Evolutionary conservation across 2,797 vertebrate genomes (phyloP), one percentile per base, ranked within the genome.

Genomic region (Tinamus major): DNA sequence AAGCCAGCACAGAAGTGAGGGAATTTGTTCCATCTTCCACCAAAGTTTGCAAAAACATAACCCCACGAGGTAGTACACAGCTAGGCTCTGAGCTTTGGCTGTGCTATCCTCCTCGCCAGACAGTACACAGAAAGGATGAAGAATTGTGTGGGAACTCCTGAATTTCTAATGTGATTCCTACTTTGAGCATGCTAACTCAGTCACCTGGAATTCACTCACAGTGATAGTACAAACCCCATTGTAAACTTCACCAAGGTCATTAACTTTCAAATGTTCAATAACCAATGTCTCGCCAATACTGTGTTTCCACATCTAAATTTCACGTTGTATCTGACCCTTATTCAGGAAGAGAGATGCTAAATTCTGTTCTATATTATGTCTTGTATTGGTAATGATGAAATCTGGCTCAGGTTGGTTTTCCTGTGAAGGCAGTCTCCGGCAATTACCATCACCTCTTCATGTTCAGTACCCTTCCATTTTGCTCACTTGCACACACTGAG

Each of bases 211-310:
- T 53, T 14, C 24, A 33, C 33, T 8, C 20, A 77, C 44, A 79
- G 19, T 12, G 56, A 65, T 1, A 0, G 18, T 58, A 42, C 21
- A 23, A 68, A 63, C 26, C 6, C 13, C 23, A 1, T 3, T 31
- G 3, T 49, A 42, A 17, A n/a, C 84, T 79, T 56, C 29, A 69
- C 31, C 6, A 20, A 39, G 15, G 8, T n/a, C 7, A 70, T 29
- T 58, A 49, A 84, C 56, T 69, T 17, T 23, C 8, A 58, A 81
- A 84, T 42, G 7, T 11, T n/a, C 64, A 15, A 10, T 48, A 77
- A 70, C 24, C 74, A 71, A 3, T 49, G 41, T 89, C 42, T 82
- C 2, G 1, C 35, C 17, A 65, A 1, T 4, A 3, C 3, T 35
- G 4, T 16, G 6, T 6, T 58, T 10, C 8, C 15, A 41, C 29